Evolutionary conservation across 1,140 invertebrate species (phyloP), one percentile per base, ranked within the genome.

Genomic region (Drosophila pallidifrons): DNA sequence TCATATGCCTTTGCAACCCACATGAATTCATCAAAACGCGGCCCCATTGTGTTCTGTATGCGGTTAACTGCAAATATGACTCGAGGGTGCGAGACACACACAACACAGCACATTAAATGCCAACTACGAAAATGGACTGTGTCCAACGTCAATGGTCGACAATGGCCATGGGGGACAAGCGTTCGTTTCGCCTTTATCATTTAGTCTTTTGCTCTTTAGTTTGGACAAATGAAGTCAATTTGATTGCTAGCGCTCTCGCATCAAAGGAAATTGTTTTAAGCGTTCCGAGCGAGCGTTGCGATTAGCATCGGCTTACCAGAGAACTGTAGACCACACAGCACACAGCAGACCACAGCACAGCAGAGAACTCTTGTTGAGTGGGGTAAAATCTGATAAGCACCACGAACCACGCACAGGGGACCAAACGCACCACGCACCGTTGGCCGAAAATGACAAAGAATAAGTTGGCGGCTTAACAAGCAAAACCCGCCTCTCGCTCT

Each of bases 241-340:
- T 86, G 85, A 89, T 89, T 89, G 74, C 51, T 58, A 25, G 20
- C 20, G 20, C 20, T 61, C 67, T 38, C 35, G 66, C 75, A 87
- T 89, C 85, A 89, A 89, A 89, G 86, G 74, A 89, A 89, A 89
- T 89, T 89, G 85, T 89, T 89, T 89, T 89, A 89, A 89, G 85
- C 85, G 68, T 75, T 46, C 79, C 58, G 35, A 74, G 55, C 65
- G 55, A 46, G 52, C 30, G 43, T 52, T 73, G 45, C 85, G 85
- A 89, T 88, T 88, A 88, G 77, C 82, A 87, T 88, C 81, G 75
- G 74, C 68, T 78, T 75, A 70, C 57, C 41, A 43, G n/a, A 8
- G 1, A 3, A 38, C 35, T 38, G n/a, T 1, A 43, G 41, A 43
- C 41, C 41, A 43, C 11, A 13, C 35, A 5, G 54, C 45, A 25